Percentiles rank a stretch among this genome's conserved stretches.
phyloP scores from a whole-genome alignment of 2,797 vertebrate species.

The Pyrrhura leucotis region DNA sequence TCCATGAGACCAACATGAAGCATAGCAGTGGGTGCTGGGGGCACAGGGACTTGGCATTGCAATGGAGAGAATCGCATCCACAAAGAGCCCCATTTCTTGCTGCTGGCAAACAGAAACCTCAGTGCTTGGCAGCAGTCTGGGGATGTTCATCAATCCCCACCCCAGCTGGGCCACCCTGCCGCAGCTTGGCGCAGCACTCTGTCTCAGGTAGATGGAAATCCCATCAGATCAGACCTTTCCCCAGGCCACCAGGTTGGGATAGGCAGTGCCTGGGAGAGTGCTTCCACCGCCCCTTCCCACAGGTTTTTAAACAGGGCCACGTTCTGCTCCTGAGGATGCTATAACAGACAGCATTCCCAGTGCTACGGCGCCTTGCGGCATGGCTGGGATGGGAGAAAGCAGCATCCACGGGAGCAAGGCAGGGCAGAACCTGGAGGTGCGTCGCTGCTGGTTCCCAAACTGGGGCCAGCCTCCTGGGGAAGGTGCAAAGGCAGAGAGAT shows the following conservation, averaged over 20 bases:
- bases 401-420: neutral
- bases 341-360: rapidly evolving
- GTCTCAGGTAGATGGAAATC: neutral
- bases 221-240: neutral
- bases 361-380: neutral
- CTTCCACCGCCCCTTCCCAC: rapidly evolving
- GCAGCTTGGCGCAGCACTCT: neutral
- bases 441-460: neutral
- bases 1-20: neutral
- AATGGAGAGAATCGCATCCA: rapidly evolving
- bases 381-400: neutral
- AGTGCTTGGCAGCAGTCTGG: neutral
- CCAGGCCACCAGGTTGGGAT: rapidly evolving
- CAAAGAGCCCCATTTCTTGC: neutral
- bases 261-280: neutral
- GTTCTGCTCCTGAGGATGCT: neutral
- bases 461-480: neutral
- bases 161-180: neutral
- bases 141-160: neutral
- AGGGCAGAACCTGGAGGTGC: neutral
- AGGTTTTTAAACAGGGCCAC: neutral
- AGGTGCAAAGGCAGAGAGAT: neutral
- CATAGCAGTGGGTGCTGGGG: rapidly evolving
- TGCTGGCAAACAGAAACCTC: neutral
- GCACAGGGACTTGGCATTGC: rapidly evolving